phyloP scores from a whole-genome alignment of 2,797 vertebrate genomes.

The Spinibarbus caldwelli region DNA sequence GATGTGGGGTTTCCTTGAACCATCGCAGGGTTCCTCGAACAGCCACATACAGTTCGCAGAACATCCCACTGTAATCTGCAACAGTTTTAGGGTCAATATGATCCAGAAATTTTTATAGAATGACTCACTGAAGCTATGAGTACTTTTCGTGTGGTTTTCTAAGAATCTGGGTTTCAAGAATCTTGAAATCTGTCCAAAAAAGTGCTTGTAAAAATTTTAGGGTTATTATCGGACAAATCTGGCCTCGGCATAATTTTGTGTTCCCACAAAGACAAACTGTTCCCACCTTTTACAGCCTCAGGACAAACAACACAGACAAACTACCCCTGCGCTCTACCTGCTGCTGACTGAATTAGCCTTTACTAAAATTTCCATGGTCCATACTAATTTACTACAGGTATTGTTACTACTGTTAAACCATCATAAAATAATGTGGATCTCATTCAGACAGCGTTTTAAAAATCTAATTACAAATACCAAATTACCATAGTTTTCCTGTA shows the following conservation, averaged over 20 bases:
- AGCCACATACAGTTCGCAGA: not conserved
- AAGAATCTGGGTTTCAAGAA: not conserved
- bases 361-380: not conserved
- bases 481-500: not conserved
- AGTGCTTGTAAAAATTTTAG: not conserved
- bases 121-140: not conserved
- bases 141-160: not conserved
- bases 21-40: not conserved
- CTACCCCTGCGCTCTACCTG: not conserved
- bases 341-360: not conserved
- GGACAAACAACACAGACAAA: not conserved
- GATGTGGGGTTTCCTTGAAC: not conserved
- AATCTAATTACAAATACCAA: not conserved
- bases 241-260: not conserved
- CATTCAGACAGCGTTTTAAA: not conserved
- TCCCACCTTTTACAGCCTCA: not conserved
- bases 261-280: not conserved
- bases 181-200: not conserved
- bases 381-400: not conserved
- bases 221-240: constrained; percentile 5
- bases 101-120: not conserved
- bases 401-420: too few species aligned
- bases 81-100: not conserved
- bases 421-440: not conserved
- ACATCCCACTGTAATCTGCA: not conserved